These are phyloP conservation scores for Leptodactylus fuscus DNA, from an alignment of 2,113 vertebrate genomes.

Conservation along the genomic window DNA sequence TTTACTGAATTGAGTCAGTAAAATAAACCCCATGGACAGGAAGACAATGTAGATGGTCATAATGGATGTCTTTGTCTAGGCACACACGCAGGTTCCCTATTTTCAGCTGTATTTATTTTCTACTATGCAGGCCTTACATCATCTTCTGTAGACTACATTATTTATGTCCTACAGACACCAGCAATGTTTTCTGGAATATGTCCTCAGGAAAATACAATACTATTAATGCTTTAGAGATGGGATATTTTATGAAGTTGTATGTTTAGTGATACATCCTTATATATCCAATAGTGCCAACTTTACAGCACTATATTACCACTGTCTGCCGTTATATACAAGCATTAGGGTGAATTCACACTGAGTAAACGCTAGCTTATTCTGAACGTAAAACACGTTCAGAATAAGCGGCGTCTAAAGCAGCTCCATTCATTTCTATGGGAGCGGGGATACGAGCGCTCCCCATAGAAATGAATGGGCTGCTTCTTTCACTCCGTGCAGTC, in stretches of 20 bases:
- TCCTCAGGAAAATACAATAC: background rate
- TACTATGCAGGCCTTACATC: background rate
- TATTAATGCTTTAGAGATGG: background rate
- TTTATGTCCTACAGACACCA: background rate
- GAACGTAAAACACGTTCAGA: too few species aligned
- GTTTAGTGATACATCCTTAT: background rate
- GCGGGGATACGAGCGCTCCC: too few species aligned
- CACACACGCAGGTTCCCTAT: background rate
- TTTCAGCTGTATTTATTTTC: background rate
- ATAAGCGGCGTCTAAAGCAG: too few species aligned
- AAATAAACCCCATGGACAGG: background rate
- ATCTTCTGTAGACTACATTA: background rate
- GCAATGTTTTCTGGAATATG: background rate
- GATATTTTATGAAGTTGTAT: background rate
- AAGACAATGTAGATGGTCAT: background rate
- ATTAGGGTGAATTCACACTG: too few species aligned
- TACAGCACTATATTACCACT: too few species aligned
- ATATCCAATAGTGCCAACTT: background rate
- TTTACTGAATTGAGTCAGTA: conserved; percentile 14
- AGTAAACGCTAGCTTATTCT: too few species aligned
- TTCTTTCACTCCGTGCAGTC: too few species aligned
- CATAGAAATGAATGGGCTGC: too few species aligned
- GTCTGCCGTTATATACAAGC: too few species aligned
- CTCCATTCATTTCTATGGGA: too few species aligned
- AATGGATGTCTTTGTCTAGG: background rate